Base-by-base conservation (phyloP, 2,113 vertebrate genomes). In the Carassius carassius region DNA sequence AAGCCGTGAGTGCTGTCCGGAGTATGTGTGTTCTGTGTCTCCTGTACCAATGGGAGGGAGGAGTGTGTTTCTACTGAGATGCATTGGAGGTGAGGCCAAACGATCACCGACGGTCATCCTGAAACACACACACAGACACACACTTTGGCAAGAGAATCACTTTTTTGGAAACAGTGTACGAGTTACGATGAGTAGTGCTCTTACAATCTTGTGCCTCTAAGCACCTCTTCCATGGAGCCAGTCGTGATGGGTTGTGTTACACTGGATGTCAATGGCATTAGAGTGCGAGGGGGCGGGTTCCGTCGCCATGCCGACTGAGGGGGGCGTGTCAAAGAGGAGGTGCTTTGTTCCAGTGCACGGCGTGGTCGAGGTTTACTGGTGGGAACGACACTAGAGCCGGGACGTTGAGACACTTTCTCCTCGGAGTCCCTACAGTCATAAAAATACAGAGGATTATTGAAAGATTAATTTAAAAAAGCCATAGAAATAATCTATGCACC, bases 1-100 rank as follows among this genome's bases (percentile, higher is more conserved):
- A 54, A 79, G 89, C 87, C 90, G 93, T 47, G 86, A 84, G 77
- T 89, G 92, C 73, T 89, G 93, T 67, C 86, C 90, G 54, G 89
- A 78, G 84, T 90, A 91, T 58, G 83, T 51, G 0, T 84, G 91
- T 80, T 98, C 96, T 41, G 79, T n/a, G 0, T 92, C 93, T 79
- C 90, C 91, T 7, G 91, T 86, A 63, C 93, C 87, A 76, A 99
- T 98, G 60, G 98, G 98, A 14, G 97, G 98, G 3, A 99, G 95
- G 47, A 97, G 94, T 3, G 95, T 95, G 88, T 98, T 97, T 87
- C 96, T 94, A 90, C 92, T 96, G 41, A 97, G 92, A 5, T 91
- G 93, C 91, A 96, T 92, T 25, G 93, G 90, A 21, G 96, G 95
- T 80, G 96, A 93, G 0, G 94, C 94, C 78, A 97, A 90, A 4